These are phyloP conservation scores for Xanthia togata DNA, from an alignment of 2,888 invertebrate species.

Conservation along the genomic window DNA sequence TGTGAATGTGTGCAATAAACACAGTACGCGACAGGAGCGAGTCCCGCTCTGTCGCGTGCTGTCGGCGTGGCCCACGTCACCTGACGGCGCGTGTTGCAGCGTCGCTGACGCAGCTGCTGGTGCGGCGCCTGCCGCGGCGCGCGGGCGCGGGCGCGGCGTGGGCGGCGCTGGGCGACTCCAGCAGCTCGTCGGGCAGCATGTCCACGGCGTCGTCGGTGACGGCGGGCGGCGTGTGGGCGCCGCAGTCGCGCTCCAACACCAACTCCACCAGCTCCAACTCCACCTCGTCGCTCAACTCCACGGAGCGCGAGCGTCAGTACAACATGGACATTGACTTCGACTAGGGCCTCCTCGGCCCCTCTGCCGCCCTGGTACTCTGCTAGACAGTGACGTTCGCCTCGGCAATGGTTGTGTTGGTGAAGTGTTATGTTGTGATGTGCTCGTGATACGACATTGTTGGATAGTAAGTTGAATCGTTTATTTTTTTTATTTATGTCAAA, in stretches of 20 bases:
- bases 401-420: constrained; percentile 62
- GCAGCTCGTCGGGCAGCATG: constrained; percentile 60
- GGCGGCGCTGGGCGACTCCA: constrained; percentile 51
- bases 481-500: constrained; percentile 65
- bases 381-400: constrained; percentile 54
- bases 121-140: constrained; percentile 68
- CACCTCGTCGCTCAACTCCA: constrained; percentile 69
- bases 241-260: constrained; percentile 51
- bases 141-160: constrained; percentile 50
- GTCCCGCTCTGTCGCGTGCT: background rate
- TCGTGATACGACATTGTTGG: constrained; percentile 57
- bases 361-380: constrained; percentile 44
- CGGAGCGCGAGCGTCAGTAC: constrained; percentile 78
- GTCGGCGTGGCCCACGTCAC: too few species aligned
- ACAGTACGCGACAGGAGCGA: background rate
- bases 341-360: constrained; percentile 65
- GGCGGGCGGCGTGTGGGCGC: constrained; percentile 50
- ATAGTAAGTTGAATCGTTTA: constrained; percentile 59
- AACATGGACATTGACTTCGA: constrained; percentile 89
- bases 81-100: constrained; percentile 62
- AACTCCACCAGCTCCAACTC: constrained; percentile 60
- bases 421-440: constrained; percentile 62
- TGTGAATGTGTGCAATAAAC: background rate
- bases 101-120: constrained; percentile 71
- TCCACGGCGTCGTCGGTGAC: constrained; percentile 53